These are phyloP conservation scores for Sclerurus mexicanus DNA, from an alignment of 2,113 vertebrate species.

Conservation along the genomic window DNA sequence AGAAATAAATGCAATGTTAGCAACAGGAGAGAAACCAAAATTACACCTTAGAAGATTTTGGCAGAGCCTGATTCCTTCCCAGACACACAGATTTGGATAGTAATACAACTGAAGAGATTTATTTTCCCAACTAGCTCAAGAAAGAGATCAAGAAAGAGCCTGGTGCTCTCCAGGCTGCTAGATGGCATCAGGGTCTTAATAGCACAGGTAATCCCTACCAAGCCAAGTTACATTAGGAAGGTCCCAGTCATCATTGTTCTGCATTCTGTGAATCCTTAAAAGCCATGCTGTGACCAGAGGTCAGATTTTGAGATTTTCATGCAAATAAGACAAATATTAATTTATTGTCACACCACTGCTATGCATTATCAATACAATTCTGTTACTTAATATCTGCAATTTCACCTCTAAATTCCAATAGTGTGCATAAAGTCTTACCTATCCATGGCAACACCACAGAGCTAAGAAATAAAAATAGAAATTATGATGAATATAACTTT, in stretches of 20 bases:
- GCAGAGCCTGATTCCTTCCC: not conserved
- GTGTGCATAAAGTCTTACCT: not conserved
- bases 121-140: not conserved
- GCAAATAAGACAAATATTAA: not conserved
- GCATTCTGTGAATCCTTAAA: not conserved
- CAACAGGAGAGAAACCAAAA: not conserved
- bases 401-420: not conserved
- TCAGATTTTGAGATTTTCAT: not conserved
- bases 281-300: not conserved
- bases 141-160: not conserved
- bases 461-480: not conserved
- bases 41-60: not conserved
- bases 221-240: not conserved
- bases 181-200: not conserved
- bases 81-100: not conserved
- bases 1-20: not conserved
- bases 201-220: not conserved
- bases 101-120: not conserved
- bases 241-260: not conserved
- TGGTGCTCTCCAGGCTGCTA: not conserved
- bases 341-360: not conserved
- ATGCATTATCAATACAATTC: not conserved
- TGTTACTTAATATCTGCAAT: not conserved
- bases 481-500: not conserved
- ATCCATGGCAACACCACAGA: not conserved